Conservation (phyloP, 2,797 vertebrate genomes). For the Gambelia wislizenii region DNA sequence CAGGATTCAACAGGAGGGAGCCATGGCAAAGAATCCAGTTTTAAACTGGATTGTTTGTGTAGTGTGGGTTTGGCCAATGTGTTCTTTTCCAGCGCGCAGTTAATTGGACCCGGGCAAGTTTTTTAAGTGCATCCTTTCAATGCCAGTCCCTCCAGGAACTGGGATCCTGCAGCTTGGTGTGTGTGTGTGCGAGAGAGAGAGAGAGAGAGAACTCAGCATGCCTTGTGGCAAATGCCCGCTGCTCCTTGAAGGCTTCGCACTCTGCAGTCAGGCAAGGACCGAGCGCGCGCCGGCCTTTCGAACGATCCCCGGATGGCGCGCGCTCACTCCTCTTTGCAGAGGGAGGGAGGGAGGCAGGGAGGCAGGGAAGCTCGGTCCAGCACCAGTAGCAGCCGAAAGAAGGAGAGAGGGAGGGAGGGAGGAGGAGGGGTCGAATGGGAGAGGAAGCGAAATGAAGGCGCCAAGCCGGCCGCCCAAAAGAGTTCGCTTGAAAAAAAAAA, state of each 20-base stretch:
- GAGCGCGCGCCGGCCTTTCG: constrained; percentile 53
- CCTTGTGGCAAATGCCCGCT: neutral
- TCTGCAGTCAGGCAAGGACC: constrained; percentile 11
- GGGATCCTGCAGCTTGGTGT: neutral
- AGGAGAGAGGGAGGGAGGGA: neutral
- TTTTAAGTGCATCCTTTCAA: too few species aligned
- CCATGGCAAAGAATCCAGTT: too few species aligned
- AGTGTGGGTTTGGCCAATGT: too few species aligned
- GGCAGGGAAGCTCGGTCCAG: constrained; percentile 48
- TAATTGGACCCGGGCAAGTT: too few species aligned
- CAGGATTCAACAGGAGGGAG: too few species aligned
- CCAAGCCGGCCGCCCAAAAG: constrained; percentile 53
- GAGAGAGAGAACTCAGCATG: neutral
- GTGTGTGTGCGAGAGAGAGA: neutral
- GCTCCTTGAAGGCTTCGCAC: neutral
- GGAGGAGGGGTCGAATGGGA: constrained; percentile 45
- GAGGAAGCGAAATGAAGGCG: constrained; percentile 51
- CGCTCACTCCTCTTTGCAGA: constrained; percentile 51
- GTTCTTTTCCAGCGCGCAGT: too few species aligned
- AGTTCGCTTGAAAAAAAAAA: constrained; percentile 58
- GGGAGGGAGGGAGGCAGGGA: constrained; percentile 51
- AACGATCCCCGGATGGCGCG: constrained; percentile 68
- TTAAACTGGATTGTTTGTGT: too few species aligned
- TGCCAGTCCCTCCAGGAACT: too few species aligned
- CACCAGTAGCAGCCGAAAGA: constrained; percentile 33